Base-by-base conservation (phyloP, 1,140 invertebrate species). In the Psix sp. region DNA sequence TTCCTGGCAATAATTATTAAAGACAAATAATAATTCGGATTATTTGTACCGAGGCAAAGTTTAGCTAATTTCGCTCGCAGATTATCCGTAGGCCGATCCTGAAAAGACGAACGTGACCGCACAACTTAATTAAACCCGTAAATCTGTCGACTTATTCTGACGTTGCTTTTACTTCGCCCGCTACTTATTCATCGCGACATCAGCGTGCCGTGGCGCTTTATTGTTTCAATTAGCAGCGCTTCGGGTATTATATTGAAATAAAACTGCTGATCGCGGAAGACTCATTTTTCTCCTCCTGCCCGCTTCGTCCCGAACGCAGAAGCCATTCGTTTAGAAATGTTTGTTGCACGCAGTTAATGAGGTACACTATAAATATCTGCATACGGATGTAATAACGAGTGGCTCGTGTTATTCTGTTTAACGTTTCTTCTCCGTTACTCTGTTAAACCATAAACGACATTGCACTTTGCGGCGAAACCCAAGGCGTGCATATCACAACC, bases 41-140 rank as follows among this genome's bases (percentile, higher is more conserved):
- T 57, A 43, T 59, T 59, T 24, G 40, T 51, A 56, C 36, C 51
- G 43, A 56, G 52, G 14, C 52, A 38, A 74, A 59, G 72, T 68
- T 74, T 59, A 51, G 52, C 45, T 57, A 59, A 65, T 68, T 70
- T 76, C n/a, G 67, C 68, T 74, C 71, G 75, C 77, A 80, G 79
- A 82, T 77, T 63, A 78, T 78, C 82, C 82, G 73, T 81, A 80
- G 79, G 62, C 56, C 17, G 67, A 48, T 76, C 74, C 75, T 80
- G 77, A 82, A 81, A 85, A 83, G 83, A 84, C 81, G 76, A 84
- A 85, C 81, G 80, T 78, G 79, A 85, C 82, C 84, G 79, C 84
- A 84, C 75, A 82, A 84, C 81, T 85, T 85, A 84, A 85, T 85
- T 85, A 84, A 85, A 84, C 82, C 80, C 83, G 80, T 84, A 84